A percentile compares a stretch with the other conserved stretches of the same genome.
These are phyloP conservation scores for Scaptodrosophila latifasciaeformis DNA, from an alignment of 2,888 invertebrate species.

Conservation along the genomic window DNA sequence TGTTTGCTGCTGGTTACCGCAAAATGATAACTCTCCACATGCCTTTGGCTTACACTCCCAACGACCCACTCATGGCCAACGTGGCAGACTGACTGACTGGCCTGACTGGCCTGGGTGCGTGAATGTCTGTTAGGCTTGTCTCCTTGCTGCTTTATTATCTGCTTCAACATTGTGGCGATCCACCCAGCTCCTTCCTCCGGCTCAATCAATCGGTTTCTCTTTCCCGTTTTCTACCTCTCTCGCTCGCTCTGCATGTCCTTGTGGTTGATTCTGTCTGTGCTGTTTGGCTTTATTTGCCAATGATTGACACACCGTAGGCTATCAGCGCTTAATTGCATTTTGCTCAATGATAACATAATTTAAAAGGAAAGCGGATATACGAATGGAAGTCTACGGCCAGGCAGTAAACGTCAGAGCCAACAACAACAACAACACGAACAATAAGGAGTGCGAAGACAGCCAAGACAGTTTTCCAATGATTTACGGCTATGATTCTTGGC, in stretches of 20 bases:
- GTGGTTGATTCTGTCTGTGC: constrained; percentile 5
- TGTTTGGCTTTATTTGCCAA: constrained; percentile 44
- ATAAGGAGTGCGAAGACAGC: too few relatives aligned
- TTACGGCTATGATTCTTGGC: too few relatives aligned
- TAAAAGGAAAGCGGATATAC: constrained; percentile 55
- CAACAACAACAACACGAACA: not conserved
- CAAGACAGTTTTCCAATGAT: too few relatives aligned
- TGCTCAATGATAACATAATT: constrained; percentile 68
- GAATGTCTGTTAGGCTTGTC: not conserved
- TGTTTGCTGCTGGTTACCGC: constrained; percentile 48
- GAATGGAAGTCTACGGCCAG: constrained; percentile 13
- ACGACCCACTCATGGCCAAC: too few relatives aligned
- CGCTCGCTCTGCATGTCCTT: too few relatives aligned
- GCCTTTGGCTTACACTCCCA: not conserved
- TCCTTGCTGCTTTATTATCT: constrained; percentile 29
- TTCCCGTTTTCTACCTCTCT: too few relatives aligned
- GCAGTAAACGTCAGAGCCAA: not conserved
- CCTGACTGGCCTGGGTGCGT: not conserved
- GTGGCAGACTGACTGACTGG: not conserved
- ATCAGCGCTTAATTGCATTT: constrained; percentile 71
- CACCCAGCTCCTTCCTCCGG: not conserved
- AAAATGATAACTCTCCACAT: constrained; percentile 42
- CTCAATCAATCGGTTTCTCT: too few relatives aligned
- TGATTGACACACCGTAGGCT: constrained; percentile 68
- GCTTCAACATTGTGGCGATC: constrained; percentile 25